These are phyloP conservation scores for Rhinolophus sinicus DNA, from an alignment of 2,113 vertebrate species.

Conservation along the genomic window DNA sequence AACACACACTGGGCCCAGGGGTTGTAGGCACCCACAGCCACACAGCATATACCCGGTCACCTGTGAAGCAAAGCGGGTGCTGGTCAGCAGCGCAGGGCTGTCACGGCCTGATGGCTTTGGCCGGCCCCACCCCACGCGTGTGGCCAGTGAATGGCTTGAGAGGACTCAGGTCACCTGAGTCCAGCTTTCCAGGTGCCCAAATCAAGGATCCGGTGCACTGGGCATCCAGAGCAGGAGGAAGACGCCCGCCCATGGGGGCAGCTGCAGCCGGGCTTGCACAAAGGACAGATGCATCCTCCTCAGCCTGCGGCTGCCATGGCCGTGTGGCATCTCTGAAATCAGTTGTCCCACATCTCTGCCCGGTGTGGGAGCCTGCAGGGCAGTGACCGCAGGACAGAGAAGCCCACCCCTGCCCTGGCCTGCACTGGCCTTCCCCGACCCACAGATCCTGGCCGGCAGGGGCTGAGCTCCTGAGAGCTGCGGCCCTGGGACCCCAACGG, in stretches of 20 bases:
- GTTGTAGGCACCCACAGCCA: slow-evolving; percentile 84
- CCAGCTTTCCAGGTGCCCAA: background rate
- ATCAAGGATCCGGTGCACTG: background rate
- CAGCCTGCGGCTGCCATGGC: background rate
- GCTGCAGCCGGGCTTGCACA: background rate
- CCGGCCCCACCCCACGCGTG: too few species aligned
- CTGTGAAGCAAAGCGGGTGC: slow-evolving; percentile 64
- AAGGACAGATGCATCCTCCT: background rate
- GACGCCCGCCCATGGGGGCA: background rate
- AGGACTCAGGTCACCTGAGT: background rate
- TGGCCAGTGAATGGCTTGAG: background rate
- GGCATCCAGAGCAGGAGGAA: background rate
- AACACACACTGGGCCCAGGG: slow-evolving; percentile 78
- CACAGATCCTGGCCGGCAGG: background rate
- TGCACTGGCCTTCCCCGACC: too few species aligned
- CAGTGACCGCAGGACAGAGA: background rate
- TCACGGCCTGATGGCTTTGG: background rate
- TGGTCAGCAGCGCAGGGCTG: background rate
- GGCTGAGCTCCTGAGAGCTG: background rate
- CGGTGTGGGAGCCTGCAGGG: background rate
- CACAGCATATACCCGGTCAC: slow-evolving; percentile 85
- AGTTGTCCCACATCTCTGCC: background rate
- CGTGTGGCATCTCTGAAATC: background rate
- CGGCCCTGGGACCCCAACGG: background rate
- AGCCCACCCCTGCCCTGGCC: background rate